Evolutionary conservation across 2,888 invertebrate genomes (phyloP).

Genomic region (Timema podura): DNA sequence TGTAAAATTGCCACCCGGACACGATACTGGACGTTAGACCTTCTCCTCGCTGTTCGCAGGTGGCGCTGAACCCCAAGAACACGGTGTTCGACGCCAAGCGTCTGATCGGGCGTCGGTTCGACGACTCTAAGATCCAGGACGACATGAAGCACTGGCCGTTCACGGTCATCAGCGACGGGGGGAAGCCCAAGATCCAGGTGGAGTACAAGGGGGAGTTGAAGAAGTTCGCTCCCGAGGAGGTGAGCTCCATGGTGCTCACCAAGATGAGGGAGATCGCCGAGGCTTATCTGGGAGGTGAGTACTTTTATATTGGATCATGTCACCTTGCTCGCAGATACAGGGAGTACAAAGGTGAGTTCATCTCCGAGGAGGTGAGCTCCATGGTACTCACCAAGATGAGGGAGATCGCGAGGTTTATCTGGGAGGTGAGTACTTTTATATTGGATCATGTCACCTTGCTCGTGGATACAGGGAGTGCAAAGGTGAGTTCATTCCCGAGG

Average conservation of each 20-base stretch:
- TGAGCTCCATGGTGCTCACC: slow-evolving; percentile 63
- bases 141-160: slow-evolving; percentile 88
- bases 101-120: slow-evolving; percentile 74
- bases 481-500: too few relatives aligned
- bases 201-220: slow-evolving; percentile 63
- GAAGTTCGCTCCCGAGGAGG: slow-evolving; percentile 63
- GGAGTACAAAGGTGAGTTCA: too few relatives aligned
- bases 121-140: slow-evolving; percentile 71
- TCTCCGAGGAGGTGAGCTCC: background rate
- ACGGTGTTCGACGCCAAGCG: slow-evolving; percentile 75
- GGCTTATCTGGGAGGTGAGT: slow-evolving; percentile 60
- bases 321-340: too few relatives aligned
- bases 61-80: slow-evolving; percentile 68
- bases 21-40: too few relatives aligned
- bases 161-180: slow-evolving; percentile 59
- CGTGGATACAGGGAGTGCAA: too few relatives aligned
- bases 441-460: too few relatives aligned
- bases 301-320: slow-evolving; percentile 10
- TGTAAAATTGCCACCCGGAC: too few relatives aligned
- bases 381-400: background rate
- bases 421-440: background rate
- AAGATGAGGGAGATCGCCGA: slow-evolving; percentile 67
- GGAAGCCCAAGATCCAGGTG: slow-evolving; percentile 66
- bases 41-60: slow-evolving; percentile 39
- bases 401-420: too few relatives aligned